These are phyloP conservation scores for Nematopogon swammerdamellus DNA, from an alignment of 2,888 invertebrate species.

Conservation along the genomic window DNA sequence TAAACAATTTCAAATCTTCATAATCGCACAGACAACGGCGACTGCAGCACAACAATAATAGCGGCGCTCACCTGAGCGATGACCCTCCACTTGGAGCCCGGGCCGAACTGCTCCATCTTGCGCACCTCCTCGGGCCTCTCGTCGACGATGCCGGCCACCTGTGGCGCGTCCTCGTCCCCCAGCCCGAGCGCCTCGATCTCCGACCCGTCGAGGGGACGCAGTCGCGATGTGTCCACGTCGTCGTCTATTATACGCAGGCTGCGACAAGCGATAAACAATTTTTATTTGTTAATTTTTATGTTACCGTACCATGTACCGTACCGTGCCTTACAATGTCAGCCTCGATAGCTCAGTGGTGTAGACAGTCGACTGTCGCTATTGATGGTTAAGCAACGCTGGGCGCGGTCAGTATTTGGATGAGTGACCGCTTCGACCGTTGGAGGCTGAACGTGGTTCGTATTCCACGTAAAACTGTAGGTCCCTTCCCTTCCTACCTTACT, in stretches of 20 bases:
- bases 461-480: too few species aligned
- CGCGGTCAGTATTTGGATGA: too few species aligned
- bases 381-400: too few species aligned
- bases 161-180: conserved; percentile 84
- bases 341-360: neutral
- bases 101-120: conserved; percentile 36
- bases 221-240: conserved; percentile 65
- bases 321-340: too few species aligned
- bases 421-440: too few species aligned
- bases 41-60: too few species aligned
- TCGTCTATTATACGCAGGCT: conserved; percentile 86
- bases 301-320: too few species aligned
- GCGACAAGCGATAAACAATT: conserved; percentile 16
- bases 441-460: too few species aligned
- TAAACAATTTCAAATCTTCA: too few species aligned
- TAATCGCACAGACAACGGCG: too few species aligned
- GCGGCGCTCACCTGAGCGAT: conserved; percentile 29
- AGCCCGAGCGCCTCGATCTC: conserved; percentile 66
- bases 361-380: neutral
- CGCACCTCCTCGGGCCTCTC: conserved; percentile 68
- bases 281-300: neutral
- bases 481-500: too few species aligned
- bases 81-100: conserved; percentile 44
- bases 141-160: conserved; percentile 84
- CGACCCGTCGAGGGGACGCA: conserved; percentile 59